Percentiles rank a stretch among this genome's conserved stretches.
These are phyloP conservation scores for Agrochola lychnidis DNA, from an alignment of 2,888 invertebrate species.

Conservation along the genomic window DNA sequence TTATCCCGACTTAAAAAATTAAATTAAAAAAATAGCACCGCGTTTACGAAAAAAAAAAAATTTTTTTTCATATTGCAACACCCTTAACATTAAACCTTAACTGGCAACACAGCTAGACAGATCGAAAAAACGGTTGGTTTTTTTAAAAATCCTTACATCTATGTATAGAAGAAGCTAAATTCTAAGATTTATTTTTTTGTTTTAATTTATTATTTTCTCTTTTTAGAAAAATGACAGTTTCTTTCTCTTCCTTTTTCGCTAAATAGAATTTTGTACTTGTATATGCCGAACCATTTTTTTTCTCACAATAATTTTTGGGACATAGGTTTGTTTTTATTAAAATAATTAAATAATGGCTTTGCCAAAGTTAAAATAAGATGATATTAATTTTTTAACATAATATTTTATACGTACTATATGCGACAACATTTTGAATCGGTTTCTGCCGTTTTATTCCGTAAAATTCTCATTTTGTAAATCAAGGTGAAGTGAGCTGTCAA, in stretches of 20 bases:
- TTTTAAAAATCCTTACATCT: conserved; percentile 57
- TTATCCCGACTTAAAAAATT: conserved; percentile 58
- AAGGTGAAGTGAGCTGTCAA: too few relatives aligned
- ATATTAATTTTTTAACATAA: neutral
- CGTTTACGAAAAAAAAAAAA: conserved; percentile 63
- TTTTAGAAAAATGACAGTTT: conserved; percentile 70
- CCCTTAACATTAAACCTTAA: conserved; percentile 65
- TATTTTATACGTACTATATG: neutral
- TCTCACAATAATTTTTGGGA: conserved; percentile 55
- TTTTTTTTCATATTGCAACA: conserved; percentile 72
- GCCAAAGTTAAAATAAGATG: conserved; percentile 13
- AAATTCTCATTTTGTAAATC: too few relatives aligned
- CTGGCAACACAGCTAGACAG: conserved; percentile 64
- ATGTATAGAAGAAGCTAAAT: conserved; percentile 64
- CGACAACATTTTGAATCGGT: neutral
- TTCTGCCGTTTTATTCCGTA: too few relatives aligned
- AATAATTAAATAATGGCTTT: conserved; percentile 22
- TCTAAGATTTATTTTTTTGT: conserved; percentile 51
- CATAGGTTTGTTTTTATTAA: conserved; percentile 47
- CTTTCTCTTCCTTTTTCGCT: conserved; percentile 65
- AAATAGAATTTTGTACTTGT: conserved; percentile 88
- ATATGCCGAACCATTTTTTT: conserved; percentile 78
- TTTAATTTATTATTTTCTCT: conserved; percentile 62
- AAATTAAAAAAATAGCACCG: conserved; percentile 67
- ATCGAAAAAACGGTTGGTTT: conserved; percentile 58